These are phyloP conservation scores for Bradypus variegatus DNA, from an alignment of 2,797 vertebrate species.

Conservation along the genomic window DNA sequence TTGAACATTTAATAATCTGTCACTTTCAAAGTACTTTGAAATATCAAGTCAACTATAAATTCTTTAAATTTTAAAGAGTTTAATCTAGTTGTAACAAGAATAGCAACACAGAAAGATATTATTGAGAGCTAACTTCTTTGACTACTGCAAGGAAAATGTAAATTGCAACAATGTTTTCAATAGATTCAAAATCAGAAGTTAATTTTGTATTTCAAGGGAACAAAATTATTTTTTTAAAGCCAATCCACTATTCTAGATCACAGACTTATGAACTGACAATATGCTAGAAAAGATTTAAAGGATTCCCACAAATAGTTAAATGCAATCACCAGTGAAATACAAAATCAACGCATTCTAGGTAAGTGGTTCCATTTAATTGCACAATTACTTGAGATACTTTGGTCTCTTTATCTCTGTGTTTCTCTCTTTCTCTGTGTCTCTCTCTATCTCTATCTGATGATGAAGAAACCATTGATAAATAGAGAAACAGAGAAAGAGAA, in stretches of 20 bases:
- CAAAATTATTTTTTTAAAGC: background rate
- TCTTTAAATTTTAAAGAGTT: slow-evolving; percentile 4
- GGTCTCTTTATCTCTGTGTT: no score
- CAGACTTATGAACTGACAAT: background rate
- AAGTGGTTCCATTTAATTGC: background rate
- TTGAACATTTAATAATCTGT: background rate
- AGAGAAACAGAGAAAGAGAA: background rate
- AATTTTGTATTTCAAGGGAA: slow-evolving; percentile 38
- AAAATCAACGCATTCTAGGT: background rate
- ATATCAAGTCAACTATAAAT: slow-evolving; percentile 13
- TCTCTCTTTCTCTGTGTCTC: no score
- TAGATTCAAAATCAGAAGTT: slow-evolving; percentile 7
- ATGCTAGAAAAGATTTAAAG: background rate
- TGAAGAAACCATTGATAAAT: no score
- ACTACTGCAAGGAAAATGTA: background rate
- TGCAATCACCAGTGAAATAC: background rate
- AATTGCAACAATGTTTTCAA: slow-evolving; percentile 5
- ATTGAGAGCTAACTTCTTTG: slow-evolving; percentile 15
- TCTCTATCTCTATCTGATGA: no score
- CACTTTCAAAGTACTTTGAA: slow-evolving; percentile 36
- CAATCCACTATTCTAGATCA: background rate
- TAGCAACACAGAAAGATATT: background rate
- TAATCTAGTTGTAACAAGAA: background rate
- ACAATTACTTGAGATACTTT: background rate
- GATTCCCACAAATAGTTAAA: slow-evolving; percentile 7